Base-by-base conservation (phyloP, 1,140 invertebrate species). In the Drosophila fuyamai region DNA sequence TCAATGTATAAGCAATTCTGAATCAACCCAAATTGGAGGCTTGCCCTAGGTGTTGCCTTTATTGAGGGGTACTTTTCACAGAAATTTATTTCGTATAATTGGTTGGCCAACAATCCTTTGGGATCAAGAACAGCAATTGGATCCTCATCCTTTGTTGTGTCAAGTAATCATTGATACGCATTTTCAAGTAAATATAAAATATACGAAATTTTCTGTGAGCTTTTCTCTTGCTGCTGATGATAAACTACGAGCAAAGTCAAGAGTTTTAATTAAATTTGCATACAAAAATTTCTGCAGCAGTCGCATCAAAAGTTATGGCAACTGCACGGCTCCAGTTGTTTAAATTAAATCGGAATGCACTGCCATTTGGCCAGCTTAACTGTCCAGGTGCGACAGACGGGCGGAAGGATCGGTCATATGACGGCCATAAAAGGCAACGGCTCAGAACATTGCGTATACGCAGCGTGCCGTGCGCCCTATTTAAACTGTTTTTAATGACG, bases 401-500 rank as follows among this genome's bases (percentile, higher is more conserved):
- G 29, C 32, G 41, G 44, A 55, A 36, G 29, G 41, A 51, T 32
- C n/a, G 27, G 48, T 51, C 48, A 55, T 48, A 38, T 57, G 53
- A 18, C 53, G 35, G 16, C 16, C 62, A 83, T 89, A 74, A 84
- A 89, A 67, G 48, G 53, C 50, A 77, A 75, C 60, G 58, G 43
- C 60, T 58, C 36, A 55, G 50, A 36, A 66, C 38, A 62, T 79
- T 79, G 59, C 82, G 71, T 65, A 79, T 82, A 81, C 82, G 75
- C 82, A 76, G 56, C 35, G 59, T 73, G 76, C 63, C 67, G 44
- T 62, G 62, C 36, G 50, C 55, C 57, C 73, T 72, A 84, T 74
- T 84, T 88, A 83, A 88, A 84, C 54, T 54, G 56, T 47, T 75
- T 80, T 89, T 88, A 89, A 89, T 80, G 84, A 80, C 73, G 63